Evolutionary conservation across 2,113 vertebrate genomes (phyloP).

Genomic region (Hydrolagus affinis): DNA sequence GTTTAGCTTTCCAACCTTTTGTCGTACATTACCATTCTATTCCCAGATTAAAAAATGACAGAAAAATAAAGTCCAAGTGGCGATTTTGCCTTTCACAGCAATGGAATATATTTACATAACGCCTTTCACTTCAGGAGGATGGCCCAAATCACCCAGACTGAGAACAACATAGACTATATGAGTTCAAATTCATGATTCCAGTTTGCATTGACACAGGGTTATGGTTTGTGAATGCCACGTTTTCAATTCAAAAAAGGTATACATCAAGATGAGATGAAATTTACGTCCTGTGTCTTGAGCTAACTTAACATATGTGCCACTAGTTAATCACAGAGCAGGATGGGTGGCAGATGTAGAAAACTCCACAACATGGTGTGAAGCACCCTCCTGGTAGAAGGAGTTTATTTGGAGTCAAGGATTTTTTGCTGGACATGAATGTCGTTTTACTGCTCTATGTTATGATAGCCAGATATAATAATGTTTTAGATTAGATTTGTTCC

Average conservation of each 20-base stretch:
- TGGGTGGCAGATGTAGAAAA: neutral
- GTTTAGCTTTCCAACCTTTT: too few relatives aligned
- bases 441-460: neutral
- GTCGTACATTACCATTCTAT: too few relatives aligned
- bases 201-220: too few relatives aligned
- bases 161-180: too few relatives aligned
- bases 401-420: neutral
- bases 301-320: neutral
- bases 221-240: too few relatives aligned
- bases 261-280: neutral
- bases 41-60: too few relatives aligned
- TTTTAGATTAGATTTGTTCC: conserved; percentile 9
- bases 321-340: neutral
- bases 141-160: too few relatives aligned
- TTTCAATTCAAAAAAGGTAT: neutral
- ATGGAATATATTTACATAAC: too few relatives aligned
- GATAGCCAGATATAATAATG: neutral
- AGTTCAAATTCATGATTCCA: too few relatives aligned
- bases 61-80: too few relatives aligned
- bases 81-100: too few relatives aligned
- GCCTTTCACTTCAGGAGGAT: too few relatives aligned
- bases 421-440: neutral
- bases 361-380: neutral
- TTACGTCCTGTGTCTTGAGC: neutral
- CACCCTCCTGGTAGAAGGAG: neutral